Evolutionary conservation across 2,113 vertebrate species (phyloP), one percentile per base, ranked within the genome.

Genomic region (Melanotaenia duboulayi): DNA sequence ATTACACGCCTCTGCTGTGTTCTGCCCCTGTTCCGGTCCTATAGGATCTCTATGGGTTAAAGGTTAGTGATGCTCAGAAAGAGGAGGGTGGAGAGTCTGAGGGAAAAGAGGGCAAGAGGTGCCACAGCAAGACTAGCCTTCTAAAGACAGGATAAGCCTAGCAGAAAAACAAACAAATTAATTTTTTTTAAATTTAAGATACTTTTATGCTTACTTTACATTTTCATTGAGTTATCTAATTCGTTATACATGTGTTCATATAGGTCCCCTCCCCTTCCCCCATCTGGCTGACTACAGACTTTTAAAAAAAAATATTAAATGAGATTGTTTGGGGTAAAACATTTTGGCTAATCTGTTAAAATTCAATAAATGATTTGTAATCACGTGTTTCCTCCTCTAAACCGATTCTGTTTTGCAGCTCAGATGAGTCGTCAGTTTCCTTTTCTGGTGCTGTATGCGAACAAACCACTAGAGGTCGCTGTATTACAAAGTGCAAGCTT

Each of bases 21-120:
- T 62, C 71, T 20, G 80, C 80, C 85, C 81, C 76, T 7, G 39
- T 44, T 70, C 61, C 42, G 55, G n/a, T 71, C 86, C 79, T 74
- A 89, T 90, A 50, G 72, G 39, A 81, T 49, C 54, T 81, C 85
- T 88, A 81, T 93, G 85, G 92, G 93, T 91, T 74, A 93, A 93
- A 93, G 93, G 90, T 93, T 86, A 91, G 56, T 35, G 85, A 63
- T 71, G 74, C 66, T 74, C 12, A 16, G 37, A 58, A 62, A 20
- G 54, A 44, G 12, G 20, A 9, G 17, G 68, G 56, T 1, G 67
- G 56, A 28, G 48, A 14, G 70, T 78, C 46, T 72, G 48, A 65
- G 14, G 22, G 44, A 48, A 40, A 57, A n/a, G 42, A 23, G 50
- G 25, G 51, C 11, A 32, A 19, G 44, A 54, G 24, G 12, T 54